Conservation (phyloP, 2,888 invertebrate genomes). For the Xylota sylvarum region DNA sequence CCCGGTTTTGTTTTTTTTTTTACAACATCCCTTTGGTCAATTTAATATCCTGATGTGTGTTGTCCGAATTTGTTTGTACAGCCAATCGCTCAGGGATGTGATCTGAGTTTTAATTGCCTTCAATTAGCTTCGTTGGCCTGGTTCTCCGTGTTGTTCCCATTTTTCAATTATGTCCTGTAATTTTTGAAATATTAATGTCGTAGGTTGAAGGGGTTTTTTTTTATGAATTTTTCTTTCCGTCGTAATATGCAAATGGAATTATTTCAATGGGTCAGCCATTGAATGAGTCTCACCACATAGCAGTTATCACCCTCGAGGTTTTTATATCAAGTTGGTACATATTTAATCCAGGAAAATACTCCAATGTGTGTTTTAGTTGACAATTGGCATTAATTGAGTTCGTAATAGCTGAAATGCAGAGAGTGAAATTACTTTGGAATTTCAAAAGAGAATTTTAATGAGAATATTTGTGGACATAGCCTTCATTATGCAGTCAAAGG, state of each 20-base stretch:
- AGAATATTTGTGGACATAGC: slow-evolving; percentile 4
- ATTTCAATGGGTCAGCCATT: background rate
- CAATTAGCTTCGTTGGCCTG: slow-evolving; percentile 39
- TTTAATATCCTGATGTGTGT: slow-evolving; percentile 36
- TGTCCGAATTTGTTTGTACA: background rate
- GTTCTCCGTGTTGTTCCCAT: background rate
- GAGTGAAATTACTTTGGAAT: background rate
- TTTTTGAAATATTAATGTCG: slow-evolving; percentile 32
- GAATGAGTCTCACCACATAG: background rate
- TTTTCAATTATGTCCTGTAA: slow-evolving; percentile 25
- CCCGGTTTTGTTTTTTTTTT: background rate
- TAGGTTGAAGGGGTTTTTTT: background rate
- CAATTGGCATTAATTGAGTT: slow-evolving; percentile 27
- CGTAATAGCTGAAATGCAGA: background rate
- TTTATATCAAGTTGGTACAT: background rate
- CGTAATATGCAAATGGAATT: background rate
- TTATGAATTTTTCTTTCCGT: background rate
- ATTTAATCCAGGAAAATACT: background rate
- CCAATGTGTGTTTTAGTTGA: background rate
- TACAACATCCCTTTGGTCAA: slow-evolving; percentile 35
- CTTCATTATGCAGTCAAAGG: slow-evolving; percentile 1
- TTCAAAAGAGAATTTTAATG: slow-evolving; percentile 11
- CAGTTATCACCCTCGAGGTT: slow-evolving; percentile 5
- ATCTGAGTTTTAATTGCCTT: slow-evolving; percentile 64
- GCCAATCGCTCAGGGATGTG: slow-evolving; percentile 46